Conservation (phyloP, 2,888 invertebrate genomes). For the Gnatocerus cornutus region DNA sequence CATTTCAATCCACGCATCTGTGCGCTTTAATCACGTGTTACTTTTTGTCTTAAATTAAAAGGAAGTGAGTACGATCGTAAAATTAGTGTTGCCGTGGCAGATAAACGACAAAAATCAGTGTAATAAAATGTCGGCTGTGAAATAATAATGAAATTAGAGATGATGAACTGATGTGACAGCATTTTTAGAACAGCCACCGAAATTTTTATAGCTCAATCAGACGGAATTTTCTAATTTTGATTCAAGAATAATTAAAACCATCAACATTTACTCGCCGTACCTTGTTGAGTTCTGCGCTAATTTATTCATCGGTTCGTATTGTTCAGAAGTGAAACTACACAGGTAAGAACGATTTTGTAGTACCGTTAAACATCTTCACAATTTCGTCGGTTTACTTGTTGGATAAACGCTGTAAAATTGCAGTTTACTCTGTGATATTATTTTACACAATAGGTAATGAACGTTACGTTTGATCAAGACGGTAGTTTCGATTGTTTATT, state of each 20-base stretch:
- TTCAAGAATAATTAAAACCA: conserved; percentile 32
- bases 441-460: conserved; percentile 49
- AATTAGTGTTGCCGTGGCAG: conserved; percentile 24
- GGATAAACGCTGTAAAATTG: conserved; percentile 46
- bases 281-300: conserved; percentile 16
- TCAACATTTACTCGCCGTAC: conserved; percentile 17
- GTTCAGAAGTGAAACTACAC: conserved; percentile 35
- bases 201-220: conserved; percentile 41
- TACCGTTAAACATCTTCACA: conserved; percentile 29
- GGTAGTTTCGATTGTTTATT: conserved; percentile 47
- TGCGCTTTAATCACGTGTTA: conserved; percentile 2
- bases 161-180: conserved; percentile 39
- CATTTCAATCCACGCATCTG: no score
- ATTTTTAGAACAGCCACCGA: conserved; percentile 35
- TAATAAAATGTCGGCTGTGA: conserved; percentile 41
- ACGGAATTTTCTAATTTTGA: conserved; percentile 11
- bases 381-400: conserved; percentile 29
- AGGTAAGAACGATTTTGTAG: conserved; percentile 22
- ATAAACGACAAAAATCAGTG: conserved; percentile 41
- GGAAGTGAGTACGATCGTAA: conserved; percentile 27
- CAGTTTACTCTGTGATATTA: conserved; percentile 46
- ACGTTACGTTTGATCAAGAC: conserved; percentile 44
- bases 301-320: conserved; percentile 35
- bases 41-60: conserved; percentile 18
- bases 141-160: conserved; percentile 46